These are phyloP conservation scores for Propsilocerus akamusi DNA, from an alignment of 1,140 invertebrate genomes.

Conservation along the genomic window DNA sequence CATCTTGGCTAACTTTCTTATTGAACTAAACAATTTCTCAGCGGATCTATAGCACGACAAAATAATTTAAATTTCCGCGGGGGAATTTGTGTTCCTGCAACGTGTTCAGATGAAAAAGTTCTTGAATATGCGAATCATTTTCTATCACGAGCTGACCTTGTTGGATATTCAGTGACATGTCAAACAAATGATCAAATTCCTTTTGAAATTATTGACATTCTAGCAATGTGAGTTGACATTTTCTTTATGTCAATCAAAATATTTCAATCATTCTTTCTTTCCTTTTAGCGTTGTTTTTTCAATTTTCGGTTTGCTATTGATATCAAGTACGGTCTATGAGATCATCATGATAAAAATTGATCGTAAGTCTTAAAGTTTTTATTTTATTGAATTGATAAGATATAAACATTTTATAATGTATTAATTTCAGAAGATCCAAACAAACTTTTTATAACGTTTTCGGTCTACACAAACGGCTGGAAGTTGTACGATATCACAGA, in stretches of 20 bases:
- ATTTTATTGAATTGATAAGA: no score
- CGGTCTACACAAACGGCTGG: slow-evolving; percentile 2
- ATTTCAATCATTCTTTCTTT: no score
- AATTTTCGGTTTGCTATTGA: not conserved
- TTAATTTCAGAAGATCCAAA: not conserved
- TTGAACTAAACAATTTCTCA: no score
- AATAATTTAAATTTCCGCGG: no score
- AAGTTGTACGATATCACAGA: not conserved
- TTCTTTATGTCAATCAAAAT: not conserved
- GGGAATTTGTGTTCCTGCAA: no score
- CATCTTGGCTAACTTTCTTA: no score
- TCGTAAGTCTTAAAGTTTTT: no score
- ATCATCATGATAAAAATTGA: no score
- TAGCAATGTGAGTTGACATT: not conserved
- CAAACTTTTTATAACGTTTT: not conserved
- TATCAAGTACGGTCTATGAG: slow-evolving; percentile 1
- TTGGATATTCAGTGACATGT: not conserved
- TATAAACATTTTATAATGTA: no score
- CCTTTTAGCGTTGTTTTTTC: not conserved
- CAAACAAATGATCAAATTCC: not conserved
- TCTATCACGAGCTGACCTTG: not conserved
- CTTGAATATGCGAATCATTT: not conserved
- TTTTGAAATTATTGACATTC: not conserved
- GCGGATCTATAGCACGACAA: no score
- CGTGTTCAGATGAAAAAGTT: no score